A percentile compares a stretch with the other conserved stretches of the same genome.
Conservation (phyloP, 2,797 vertebrate species). For the Lindbergichthys nudifrons region DNA sequence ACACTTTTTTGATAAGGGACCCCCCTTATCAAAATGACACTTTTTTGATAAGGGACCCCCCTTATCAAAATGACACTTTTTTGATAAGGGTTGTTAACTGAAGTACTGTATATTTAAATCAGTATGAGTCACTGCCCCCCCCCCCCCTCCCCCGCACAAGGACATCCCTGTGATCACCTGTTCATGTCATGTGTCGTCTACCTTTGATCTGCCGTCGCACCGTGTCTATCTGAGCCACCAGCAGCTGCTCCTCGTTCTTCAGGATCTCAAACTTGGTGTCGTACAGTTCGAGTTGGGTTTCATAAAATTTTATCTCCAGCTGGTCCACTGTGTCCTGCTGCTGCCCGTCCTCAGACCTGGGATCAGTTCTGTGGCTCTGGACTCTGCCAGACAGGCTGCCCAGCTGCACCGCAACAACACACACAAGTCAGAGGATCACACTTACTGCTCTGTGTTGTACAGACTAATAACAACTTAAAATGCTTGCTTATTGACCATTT, state of each 20-base stretch:
- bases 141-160: not conserved
- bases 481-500: not conserved
- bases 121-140: not conserved
- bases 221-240: slow-evolving; percentile 89
- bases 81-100: too few species aligned
- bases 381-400: slow-evolving; percentile 74
- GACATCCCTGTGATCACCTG: not conserved
- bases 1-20: too few species aligned
- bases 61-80: too few species aligned
- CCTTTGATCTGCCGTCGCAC: slow-evolving; percentile 92
- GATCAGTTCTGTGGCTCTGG: slow-evolving; percentile 26
- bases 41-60: too few species aligned
- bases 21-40: too few species aligned
- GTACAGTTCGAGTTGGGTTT: slow-evolving; percentile 92
- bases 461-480: not conserved
- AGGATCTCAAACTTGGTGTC: slow-evolving; percentile 92
- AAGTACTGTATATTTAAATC: too few species aligned
- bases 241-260: slow-evolving; percentile 93
- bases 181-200: slow-evolving; percentile 51
- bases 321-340: slow-evolving; percentile 81
- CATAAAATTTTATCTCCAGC: slow-evolving; percentile 94
- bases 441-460: not conserved
- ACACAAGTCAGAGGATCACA: slow-evolving; percentile 7
- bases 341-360: slow-evolving; percentile 31
- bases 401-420: slow-evolving; percentile 80